Evolutionary conservation across 1,140 invertebrate genomes (phyloP), one percentile per base, ranked within the genome.

Genomic region (Drosophila mojavensis): DNA sequence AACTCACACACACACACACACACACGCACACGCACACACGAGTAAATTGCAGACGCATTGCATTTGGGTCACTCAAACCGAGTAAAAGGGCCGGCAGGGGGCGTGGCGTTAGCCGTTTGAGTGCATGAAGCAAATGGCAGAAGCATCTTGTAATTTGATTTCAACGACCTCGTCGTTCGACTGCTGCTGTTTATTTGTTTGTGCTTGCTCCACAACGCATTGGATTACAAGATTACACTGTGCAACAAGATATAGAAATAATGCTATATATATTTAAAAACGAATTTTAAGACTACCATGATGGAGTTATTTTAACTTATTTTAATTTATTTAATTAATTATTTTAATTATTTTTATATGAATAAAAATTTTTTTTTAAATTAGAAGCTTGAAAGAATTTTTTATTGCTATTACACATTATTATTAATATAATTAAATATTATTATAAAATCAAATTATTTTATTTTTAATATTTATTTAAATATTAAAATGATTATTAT

Each of bases 81-180:
- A 20, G 11, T 4, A 13, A 24, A 4, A 24, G 15, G 17, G 10
- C 11, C 3, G 17, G 33, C 20, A 5, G 0, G 13, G 10, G 15
- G 7, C 5, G 41, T 17, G 17, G 58, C 7, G 43, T 15, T 5
- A 15, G 45, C 53, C 26, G 11, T 67, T 67, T 53, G 45, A 69
- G 58, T 63, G 53, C 45, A 63, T 51, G 43, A 39, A 33, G 56
- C 43, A 61, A 61, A 60, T 50, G 47, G 65, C 36, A 69, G 30
- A 41, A 66, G 83, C 80, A 79, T 86, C 82, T 86, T 83, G 83
- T 86, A 86, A 86, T 86, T 86, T 88, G 82, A 86, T 86, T 86
- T 83, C 65, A 70, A 53, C 82, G 59, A 47, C 43, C 43, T 78
- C 63, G 20, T 59, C 41, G n/a, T 66, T 50, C 61, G 45, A 61